Base-by-base conservation (phyloP, 2,888 invertebrate genomes). In the Epinotia brunnichana region DNA sequence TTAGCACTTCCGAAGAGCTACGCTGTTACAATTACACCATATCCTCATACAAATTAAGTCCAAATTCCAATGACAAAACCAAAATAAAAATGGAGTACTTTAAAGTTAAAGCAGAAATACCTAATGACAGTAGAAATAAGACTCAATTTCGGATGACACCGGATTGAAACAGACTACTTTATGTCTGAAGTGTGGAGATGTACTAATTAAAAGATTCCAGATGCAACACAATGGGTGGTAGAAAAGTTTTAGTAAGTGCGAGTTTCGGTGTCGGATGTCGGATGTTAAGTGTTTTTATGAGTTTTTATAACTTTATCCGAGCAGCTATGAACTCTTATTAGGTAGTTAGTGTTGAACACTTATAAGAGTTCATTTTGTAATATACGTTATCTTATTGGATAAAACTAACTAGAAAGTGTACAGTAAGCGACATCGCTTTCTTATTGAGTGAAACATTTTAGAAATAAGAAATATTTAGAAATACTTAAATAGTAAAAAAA, bases 1-100 rank as follows among this genome's bases (percentile, higher is more conserved):
- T 91, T 92, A 91, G 82, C 78, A 81, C 77, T 77, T 79, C 81
- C 80, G 83, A 80, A 76, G 76, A 82, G 79, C 76, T 77, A 79
- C 77, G 57, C 68, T 4, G 5, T 1, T 11, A 51, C 15, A n/a
- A 24, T 11, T 21, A 4, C 13, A 39, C 56, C 48, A 19, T 60
- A 19, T 11, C 3, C 0, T 2, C 10, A 56, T 21, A 17, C 5
- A 5, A 54, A 39, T 72, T 62, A 48, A 11, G 35, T 48, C 44
- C 17, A 39, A 68, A 62, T 19, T 72, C 0, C 0, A 54, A 51
- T 51, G n/a, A 35, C 2, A 11, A 10, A 29, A 1, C 5, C 48
- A 13, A 62, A 44, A 62, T 62, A 62, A 62, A 62, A 48, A 62
- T 48, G 11, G n/a, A 9, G n/a, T 62, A 7, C 48, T 17, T 24